A percentile compares a stretch with the other conserved stretches of the same genome.
Conservation (phyloP, 2,888 invertebrate species). For the Archaeoteleia sp. region DNA sequence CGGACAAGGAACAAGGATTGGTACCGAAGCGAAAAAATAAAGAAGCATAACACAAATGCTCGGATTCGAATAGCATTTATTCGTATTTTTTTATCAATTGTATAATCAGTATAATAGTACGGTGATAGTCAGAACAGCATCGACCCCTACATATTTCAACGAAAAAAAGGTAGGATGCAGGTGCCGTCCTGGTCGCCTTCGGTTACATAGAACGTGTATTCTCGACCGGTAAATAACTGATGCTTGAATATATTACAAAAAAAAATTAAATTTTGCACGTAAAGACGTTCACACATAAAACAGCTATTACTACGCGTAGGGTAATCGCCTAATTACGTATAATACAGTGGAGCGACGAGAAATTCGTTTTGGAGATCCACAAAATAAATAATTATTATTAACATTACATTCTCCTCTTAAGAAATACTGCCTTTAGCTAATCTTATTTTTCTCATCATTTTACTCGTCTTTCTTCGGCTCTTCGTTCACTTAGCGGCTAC, state of each 20-base stretch:
- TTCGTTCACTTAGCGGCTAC: constrained; percentile 70
- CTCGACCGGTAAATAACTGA: constrained; percentile 62
- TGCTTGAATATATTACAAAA: constrained; percentile 73
- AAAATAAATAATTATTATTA: constrained; percentile 75
- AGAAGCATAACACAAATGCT: constrained; percentile 65
- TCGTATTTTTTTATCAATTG: constrained; percentile 71
- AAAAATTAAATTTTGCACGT: constrained; percentile 60
- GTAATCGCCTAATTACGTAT: constrained; percentile 64
- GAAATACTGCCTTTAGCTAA: constrained; percentile 70
- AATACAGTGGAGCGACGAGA: constrained; percentile 72
- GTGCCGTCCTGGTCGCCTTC: constrained; percentile 70
- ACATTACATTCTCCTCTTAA: constrained; percentile 72
- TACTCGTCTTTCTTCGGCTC: constrained; percentile 55
- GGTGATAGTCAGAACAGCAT: constrained; percentile 72
- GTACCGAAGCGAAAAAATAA: constrained; percentile 61
- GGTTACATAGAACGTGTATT: constrained; percentile 64
- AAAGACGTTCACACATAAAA: constrained; percentile 68
- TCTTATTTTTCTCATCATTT: constrained; percentile 43
- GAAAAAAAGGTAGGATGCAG: constrained; percentile 63
- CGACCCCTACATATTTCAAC: constrained; percentile 61
- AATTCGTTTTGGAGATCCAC: constrained; percentile 69
- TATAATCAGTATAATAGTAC: constrained; percentile 74
- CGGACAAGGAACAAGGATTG: constrained; percentile 52
- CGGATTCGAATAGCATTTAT: constrained; percentile 73
- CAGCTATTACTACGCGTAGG: constrained; percentile 65